Evolutionary conservation across 2,113 vertebrate genomes (phyloP), one percentile per base, ranked within the genome.

Genomic region (Chloroceryle aenea): DNA sequence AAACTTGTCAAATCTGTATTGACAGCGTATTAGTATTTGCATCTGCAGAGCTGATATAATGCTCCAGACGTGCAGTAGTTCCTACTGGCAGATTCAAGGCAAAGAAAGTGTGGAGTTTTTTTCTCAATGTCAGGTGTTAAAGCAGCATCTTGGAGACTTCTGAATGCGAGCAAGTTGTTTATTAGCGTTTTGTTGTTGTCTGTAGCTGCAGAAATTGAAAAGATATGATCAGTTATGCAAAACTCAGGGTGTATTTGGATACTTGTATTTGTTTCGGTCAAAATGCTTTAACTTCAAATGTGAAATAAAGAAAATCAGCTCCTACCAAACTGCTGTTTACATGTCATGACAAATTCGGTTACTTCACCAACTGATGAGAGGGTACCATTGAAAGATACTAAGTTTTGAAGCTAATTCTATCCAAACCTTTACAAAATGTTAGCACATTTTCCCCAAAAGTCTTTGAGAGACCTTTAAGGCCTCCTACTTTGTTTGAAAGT

Each of bases 261-360:
- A 11, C 67, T 77, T 80, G 58, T 67, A 43, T 79, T 95, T 90
- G 43, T 78, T 88, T 79, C 67, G 85, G 75, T 92, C 90, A 91
- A 40, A 93, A 87, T 50, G 64, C 62, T 89, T 91, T 93, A 91
- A 50, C 78, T 87, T 96, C 89, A 93, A 43, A 61, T 43, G 43
- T 7, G 34, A 92, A 21, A 56, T 62, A 78, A 75, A 38, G 47
- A 67, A 61, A 92, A 83, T 42, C 56, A 52, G 18, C 64, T 88
- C 45, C 43, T 90, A 61, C 66, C 58, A 79, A 85, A 82, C 52
- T 64, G 45, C 14, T 79, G 68, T 79, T 83, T 69, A 43, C 7
- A 0, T 3, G 3, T 85, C 1, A 0, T 85, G 63, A 84, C 56
- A 88, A 80, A 85, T 85, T 91, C 55, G n/a, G 16, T 78, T 56